These are phyloP conservation scores for Himalopsyche phryganea DNA, from an alignment of 1,140 invertebrate species.

Conservation along the genomic window DNA sequence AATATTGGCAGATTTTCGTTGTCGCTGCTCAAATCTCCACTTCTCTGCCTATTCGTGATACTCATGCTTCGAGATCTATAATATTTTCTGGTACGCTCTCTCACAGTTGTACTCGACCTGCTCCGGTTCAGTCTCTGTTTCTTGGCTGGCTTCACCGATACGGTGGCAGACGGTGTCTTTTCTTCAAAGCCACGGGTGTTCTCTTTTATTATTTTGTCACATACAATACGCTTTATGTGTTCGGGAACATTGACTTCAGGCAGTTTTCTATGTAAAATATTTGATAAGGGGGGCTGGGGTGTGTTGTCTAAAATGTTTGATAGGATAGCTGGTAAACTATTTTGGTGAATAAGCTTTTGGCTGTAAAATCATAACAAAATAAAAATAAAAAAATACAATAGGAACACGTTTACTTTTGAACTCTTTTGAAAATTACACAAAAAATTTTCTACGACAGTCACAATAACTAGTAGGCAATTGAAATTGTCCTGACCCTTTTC, in stretches of 20 bases:
- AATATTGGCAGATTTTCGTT: constrained; percentile 36
- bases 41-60: constrained; percentile 1
- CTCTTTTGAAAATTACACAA: too few relatives aligned
- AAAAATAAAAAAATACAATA: background rate
- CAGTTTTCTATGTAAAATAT: constrained; percentile 6
- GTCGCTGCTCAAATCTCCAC: constrained; percentile 34
- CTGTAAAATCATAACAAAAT: constrained; percentile 20
- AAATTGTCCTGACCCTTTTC: too few relatives aligned
- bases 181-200: constrained; percentile 4
- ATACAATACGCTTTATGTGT: constrained; percentile 16
- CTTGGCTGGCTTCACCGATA: constrained; percentile 3
- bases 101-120: constrained; percentile 22
- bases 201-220: constrained; percentile 17
- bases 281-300: background rate
- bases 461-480: too few relatives aligned
- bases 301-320: background rate
- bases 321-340: constrained; percentile 16
- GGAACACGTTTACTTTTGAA: too few relatives aligned
- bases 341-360: constrained; percentile 11
- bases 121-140: constrained; percentile 15
- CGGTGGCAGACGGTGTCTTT: too few relatives aligned
- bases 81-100: constrained; percentile 28
- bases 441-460: too few relatives aligned
- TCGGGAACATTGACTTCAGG: constrained; percentile 22
- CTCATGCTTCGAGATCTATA: constrained; percentile 26